Evolutionary conservation across 2,113 vertebrate genomes (phyloP).

Genomic region (Thymallus thymallus): DNA sequence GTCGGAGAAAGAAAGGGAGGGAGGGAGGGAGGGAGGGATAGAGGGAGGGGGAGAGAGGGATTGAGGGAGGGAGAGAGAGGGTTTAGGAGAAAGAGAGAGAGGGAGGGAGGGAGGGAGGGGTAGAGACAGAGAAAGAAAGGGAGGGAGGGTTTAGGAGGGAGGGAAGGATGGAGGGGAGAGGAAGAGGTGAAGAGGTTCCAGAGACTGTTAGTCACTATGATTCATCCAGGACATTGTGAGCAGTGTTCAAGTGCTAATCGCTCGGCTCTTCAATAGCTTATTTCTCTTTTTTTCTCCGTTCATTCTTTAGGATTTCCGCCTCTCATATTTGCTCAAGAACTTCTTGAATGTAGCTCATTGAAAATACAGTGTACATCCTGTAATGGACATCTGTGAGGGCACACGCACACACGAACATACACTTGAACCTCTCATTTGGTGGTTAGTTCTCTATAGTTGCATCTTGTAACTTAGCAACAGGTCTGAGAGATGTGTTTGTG

Average conservation of each 20-base stretch:
- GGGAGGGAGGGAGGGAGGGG: too few relatives aligned
- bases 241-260: conserved; percentile 65
- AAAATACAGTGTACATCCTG: conserved; percentile 55
- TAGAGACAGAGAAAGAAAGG: conserved; percentile 14
- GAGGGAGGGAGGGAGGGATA: too few relatives aligned
- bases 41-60: accelerated
- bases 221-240: conserved; percentile 63
- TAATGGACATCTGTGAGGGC: conserved; percentile 53
- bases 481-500: neutral
- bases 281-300: conserved; percentile 50
- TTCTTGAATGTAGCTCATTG: conserved; percentile 40
- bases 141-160: conserved; percentile 48
- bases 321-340: conserved; percentile 65
- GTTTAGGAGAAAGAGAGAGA: neutral
- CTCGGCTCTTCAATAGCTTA: conserved; percentile 5
- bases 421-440: too few relatives aligned
- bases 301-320: conserved; percentile 65
- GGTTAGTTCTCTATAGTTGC: neutral
- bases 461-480: neutral
- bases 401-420: neutral
- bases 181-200: conserved; percentile 29
- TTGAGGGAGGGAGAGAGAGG: accelerated
- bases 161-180: conserved; percentile 15
- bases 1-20: neutral
- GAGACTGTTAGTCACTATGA: conserved; percentile 45